phyloP scores from a whole-genome alignment of 2,888 invertebrate species.

The Silvanus unidentatus region DNA sequence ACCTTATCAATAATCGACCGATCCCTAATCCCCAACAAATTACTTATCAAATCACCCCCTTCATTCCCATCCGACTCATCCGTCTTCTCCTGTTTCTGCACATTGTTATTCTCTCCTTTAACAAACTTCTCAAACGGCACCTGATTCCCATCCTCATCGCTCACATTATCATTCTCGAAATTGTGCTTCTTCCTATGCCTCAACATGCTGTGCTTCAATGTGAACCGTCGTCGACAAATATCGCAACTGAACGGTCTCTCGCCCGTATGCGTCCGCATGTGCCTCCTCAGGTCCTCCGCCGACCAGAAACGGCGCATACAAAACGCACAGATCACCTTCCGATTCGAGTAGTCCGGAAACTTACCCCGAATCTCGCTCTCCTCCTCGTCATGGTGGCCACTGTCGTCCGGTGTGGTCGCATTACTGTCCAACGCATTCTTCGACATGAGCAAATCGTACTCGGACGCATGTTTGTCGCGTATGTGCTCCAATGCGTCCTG shows the following conservation, averaged over 20 bases:
- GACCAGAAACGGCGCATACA: constrained; percentile 94
- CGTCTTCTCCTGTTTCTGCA: constrained; percentile 44
- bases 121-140: constrained; percentile 19
- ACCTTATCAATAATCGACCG: constrained; percentile 79
- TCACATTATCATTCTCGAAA: constrained; percentile 47
- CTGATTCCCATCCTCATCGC: constrained; percentile 43
- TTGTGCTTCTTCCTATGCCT: constrained; percentile 87
- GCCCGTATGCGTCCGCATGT: constrained; percentile 91
- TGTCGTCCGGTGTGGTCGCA: constrained; percentile 47
- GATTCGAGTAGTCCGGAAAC: constrained; percentile 80
- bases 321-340: constrained; percentile 86
- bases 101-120: constrained; percentile 45
- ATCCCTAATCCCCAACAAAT: constrained; percentile 81
- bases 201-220: constrained; percentile 91
- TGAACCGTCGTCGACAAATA: constrained; percentile 81
- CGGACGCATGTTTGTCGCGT: constrained; percentile 65
- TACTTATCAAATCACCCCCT: constrained; percentile 76
- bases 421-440: constrained; percentile 70
- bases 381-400: constrained; percentile 56
- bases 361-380: constrained; percentile 69
- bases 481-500: constrained; percentile 78
- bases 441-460: constrained; percentile 75
- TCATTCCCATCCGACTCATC: constrained; percentile 49
- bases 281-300: constrained; percentile 84
- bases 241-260: constrained; percentile 90